Evolutionary conservation across 2,113 vertebrate species (phyloP), one percentile per base, ranked within the genome.

Genomic region (Gorsachius goisagi): DNA sequence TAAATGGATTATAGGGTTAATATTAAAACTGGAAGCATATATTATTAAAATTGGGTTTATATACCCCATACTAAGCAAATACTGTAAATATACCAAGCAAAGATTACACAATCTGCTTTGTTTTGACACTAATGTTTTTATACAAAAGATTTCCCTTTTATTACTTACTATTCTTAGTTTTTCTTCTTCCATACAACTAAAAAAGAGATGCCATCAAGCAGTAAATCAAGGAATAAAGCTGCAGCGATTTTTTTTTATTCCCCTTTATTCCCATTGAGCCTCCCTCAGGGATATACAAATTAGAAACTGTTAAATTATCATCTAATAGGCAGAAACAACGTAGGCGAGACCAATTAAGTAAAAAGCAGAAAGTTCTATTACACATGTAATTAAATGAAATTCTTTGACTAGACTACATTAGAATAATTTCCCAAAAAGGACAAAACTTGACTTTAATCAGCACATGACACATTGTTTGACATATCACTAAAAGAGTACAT

Each of bases 291-390:
- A 95, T 68, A 71, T 12, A 93, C 85, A 96, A 95, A 89, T 75
- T 85, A 73, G 89, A 94, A 97, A 96, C 68, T 93, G 90, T 93
- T 95, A 95, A 98, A 98, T 98, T 98, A 98, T 96, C 96, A 96
- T 96, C 95, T 98, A 96, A 97, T 97, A 97, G 98, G 91, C 97
- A 97, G 94, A 97, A 97, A 90, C 89, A 97, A 97, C 93, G 97
- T 98, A 98, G 97, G 96, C 91, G 60, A 96, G 85, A 95, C 92
- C 96, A 95, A 96, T 90, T 96, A 97, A 96, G 94, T 95, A 94
- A 95, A 89, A 96, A 32, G 91, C 95, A 93, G 91, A 95, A 87
- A 93, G 95, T 93, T 95, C 93, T 81, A 95, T 89, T 83, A 95
- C 88, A 94, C 60, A 49, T 88, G 92, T 90, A 96, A 95, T 87